Evolutionary conservation across 1,140 invertebrate genomes (phyloP).

Genomic region (Cardiocondyla obscurior): DNA sequence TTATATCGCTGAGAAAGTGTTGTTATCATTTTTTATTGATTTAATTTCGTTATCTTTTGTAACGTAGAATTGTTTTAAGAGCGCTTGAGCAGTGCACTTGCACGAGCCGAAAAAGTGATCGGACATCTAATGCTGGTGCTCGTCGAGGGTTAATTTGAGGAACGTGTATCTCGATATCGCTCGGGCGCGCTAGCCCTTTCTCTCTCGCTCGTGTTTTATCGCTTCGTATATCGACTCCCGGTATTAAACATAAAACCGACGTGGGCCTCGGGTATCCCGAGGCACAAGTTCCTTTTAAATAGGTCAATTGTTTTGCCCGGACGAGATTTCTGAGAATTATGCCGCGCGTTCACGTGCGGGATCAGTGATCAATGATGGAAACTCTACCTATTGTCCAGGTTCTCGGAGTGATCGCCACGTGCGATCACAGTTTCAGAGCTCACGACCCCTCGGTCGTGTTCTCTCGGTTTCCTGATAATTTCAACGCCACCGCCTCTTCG

Average conservation of each 20-base stretch:
- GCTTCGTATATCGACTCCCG: constrained; percentile 47
- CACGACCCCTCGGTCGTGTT: background rate
- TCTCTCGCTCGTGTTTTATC: constrained; percentile 56
- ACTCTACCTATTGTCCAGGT: constrained; percentile 59
- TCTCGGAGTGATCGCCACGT: constrained; percentile 45
- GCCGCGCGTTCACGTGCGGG: background rate
- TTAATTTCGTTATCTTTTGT: background rate
- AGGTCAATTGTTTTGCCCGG: constrained; percentile 67
- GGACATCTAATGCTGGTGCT: background rate
- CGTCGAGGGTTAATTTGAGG: background rate
- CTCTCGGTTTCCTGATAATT: background rate
- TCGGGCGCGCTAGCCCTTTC: background rate
- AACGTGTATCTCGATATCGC: background rate
- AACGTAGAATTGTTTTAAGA: background rate
- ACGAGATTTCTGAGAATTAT: constrained; percentile 65
- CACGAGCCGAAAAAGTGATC: background rate
- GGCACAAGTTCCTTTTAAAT: constrained; percentile 63
- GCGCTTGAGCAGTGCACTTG: background rate
- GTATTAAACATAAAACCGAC: constrained; percentile 53
- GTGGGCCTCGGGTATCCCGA: constrained; percentile 52
- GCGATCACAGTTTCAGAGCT: constrained; percentile 22
- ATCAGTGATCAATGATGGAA: constrained; percentile 53
- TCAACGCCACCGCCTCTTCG: background rate
- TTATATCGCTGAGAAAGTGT: background rate
- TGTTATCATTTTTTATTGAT: background rate